Evolutionary conservation across 2,113 vertebrate species (phyloP).

Genomic region (Ursus arctos): DNA sequence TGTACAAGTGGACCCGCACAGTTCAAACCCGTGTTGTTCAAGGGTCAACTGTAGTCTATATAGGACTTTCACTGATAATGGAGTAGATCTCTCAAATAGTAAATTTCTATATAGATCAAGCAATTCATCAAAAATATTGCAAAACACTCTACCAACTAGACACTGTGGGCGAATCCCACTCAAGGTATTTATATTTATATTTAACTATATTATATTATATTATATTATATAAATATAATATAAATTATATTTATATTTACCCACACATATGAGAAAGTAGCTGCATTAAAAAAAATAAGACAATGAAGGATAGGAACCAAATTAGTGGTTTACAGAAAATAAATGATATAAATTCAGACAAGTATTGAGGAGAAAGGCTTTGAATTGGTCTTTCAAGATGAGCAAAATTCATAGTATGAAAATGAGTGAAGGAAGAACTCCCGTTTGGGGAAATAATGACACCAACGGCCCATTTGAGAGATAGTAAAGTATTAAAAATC

Average conservation of each 20-base stretch:
- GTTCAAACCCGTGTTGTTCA: not conserved
- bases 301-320: not conserved
- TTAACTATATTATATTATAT: not conserved
- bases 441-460: not conserved
- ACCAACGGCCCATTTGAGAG: not conserved
- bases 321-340: not conserved
- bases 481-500: not conserved
- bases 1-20: not conserved
- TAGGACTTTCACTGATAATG: not conserved
- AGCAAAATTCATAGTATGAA: not conserved
- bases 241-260: not conserved
- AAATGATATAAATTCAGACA: not conserved
- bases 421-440: not conserved
- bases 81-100: not conserved
- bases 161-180: not conserved
- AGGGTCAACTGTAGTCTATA: not conserved
- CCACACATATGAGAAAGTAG: not conserved
- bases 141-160: not conserved
- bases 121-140: not conserved
- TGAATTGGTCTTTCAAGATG: not conserved
- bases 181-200: not conserved
- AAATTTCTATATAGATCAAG: not conserved
- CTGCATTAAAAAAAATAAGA: not conserved
- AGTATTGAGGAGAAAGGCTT: not conserved
- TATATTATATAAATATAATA: no score